Evolutionary conservation across 1,140 invertebrate species (phyloP), one percentile per base, ranked within the genome.

Genomic region (Drosophila orosa): DNA sequence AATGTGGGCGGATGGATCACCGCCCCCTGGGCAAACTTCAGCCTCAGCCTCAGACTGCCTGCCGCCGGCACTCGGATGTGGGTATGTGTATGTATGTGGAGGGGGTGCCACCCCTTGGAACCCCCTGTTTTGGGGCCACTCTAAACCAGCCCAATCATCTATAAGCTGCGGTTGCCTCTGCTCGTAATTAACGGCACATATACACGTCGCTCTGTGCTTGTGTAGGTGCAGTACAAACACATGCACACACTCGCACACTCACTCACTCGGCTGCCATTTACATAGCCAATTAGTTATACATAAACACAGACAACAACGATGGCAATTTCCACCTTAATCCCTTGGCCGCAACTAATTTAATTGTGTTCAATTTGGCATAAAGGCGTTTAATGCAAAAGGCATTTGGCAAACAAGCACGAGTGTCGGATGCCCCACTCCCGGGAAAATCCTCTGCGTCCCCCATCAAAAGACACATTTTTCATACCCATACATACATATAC

Each of bases 271-370:
- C 83, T 87, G 83, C 80, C 83, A 87, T 86, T 86, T 86, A 86
- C 83, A 87, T 89, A 90, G 84, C 76, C 84, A 87, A 87, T 89
- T 87, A 89, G 85, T 90, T 89, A 74, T 89, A 87, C 76, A 87
- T 87, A 87, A 85, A 80, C 60, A 76, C 48, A 79, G 68, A 73
- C 66, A 80, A 50, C 72, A 65, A 73, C 40, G 58, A 59, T 86
- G 69, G 50, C 82, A 71, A 80, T 82, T 76, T 90, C 47, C 66
- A 83, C 59, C 72, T 77, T 87, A 87, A 87, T 87, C 84, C 83
- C 72, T 80, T 82, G 75, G 84, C 83, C 83, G 84, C 83, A 87
- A 83, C 83, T 87, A 87, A 87, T 87, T 87, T 87, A 87, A 87
- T 87, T 87, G 83, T 87, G 83, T 87, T 87, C 84, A 87, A 87